Conservation (phyloP, 2,888 invertebrate species). For the Temnothorax rugatulus region DNA sequence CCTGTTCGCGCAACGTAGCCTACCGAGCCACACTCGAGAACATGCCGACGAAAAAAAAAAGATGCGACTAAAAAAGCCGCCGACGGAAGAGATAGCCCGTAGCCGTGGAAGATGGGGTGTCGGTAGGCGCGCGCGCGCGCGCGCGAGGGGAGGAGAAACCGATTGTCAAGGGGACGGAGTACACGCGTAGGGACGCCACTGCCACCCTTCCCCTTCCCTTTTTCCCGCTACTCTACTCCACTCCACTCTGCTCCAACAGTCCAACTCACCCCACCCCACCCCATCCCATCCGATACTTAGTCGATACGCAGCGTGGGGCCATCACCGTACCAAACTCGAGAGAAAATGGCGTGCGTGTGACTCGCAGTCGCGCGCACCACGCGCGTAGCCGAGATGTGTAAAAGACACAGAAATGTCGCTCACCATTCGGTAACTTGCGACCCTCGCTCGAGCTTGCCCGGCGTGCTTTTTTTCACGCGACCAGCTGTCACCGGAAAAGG, state of each 20-base stretch:
- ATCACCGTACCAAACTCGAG: constrained; percentile 78
- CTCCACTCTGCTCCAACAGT: not conserved
- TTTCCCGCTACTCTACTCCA: not conserved
- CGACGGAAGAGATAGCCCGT: constrained; percentile 27
- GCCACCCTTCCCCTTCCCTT: constrained; percentile 68
- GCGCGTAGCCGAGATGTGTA: not conserved
- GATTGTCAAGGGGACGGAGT: constrained; percentile 64
- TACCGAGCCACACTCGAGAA: not conserved
- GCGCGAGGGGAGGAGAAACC: constrained; percentile 62
- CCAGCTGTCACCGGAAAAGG: constrained; percentile 62
- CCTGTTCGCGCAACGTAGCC: not conserved
- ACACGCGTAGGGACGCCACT: constrained; percentile 49
- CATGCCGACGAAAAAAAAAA: constrained; percentile 56
- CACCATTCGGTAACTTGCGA: constrained; percentile 75
- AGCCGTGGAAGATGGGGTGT: constrained; percentile 54
- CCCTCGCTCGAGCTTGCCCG: constrained; percentile 58
- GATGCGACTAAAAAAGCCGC: constrained; percentile 10
- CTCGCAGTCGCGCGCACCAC: not conserved
- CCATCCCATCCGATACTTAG: constrained; percentile 70
- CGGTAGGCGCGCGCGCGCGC: constrained; percentile 15
- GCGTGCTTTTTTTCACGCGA: constrained; percentile 52
- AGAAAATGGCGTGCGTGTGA: constrained; percentile 82
- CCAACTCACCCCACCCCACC: not conserved
- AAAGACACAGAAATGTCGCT: constrained; percentile 56
- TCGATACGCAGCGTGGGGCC: constrained; percentile 78